Conservation (phyloP, 2,113 vertebrate species). For the Boleophthalmus pectinirostris region DNA sequence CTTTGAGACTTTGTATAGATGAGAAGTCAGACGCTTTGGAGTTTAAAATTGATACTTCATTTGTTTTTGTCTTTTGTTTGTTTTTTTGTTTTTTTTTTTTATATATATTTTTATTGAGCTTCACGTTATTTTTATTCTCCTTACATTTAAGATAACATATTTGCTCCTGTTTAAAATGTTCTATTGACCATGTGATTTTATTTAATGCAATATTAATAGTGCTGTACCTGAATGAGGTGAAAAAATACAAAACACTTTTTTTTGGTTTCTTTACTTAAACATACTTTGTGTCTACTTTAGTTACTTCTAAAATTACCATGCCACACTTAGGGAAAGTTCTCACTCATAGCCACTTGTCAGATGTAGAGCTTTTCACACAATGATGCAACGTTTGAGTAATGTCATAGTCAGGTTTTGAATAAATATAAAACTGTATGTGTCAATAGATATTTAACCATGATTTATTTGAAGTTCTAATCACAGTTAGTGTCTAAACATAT, state of each 20-base stretch:
- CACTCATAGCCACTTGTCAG: constrained; percentile 57
- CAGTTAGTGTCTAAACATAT: neutral
- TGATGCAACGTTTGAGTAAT: constrained; percentile 70
- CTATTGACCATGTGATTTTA: neutral
- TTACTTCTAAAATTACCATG: constrained; percentile 13
- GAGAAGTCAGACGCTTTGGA: neutral
- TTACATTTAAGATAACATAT: neutral
- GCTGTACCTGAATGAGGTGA: too few species aligned
- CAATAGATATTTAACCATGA: constrained; percentile 44
- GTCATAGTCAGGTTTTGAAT: constrained; percentile 36
- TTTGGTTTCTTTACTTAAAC: neutral
- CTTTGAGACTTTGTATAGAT: constrained; percentile 66
- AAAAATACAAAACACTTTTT: neutral
- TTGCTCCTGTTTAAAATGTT: neutral
- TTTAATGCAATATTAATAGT: neutral
- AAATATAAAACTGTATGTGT: constrained; percentile 56
- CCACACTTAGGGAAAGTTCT: constrained; percentile 46
- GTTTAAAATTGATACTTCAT: neutral
- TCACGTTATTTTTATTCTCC: neutral
- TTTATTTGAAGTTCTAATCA: constrained; percentile 37
- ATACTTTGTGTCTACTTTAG: neutral
- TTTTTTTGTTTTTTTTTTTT: neutral
- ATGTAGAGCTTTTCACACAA: constrained; percentile 57
- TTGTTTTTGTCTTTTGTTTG: neutral
- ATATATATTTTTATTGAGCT: neutral